Evolutionary conservation across 2,888 invertebrate species (phyloP), one percentile per base, ranked within the genome.

Genomic region (Patella caerulea): DNA sequence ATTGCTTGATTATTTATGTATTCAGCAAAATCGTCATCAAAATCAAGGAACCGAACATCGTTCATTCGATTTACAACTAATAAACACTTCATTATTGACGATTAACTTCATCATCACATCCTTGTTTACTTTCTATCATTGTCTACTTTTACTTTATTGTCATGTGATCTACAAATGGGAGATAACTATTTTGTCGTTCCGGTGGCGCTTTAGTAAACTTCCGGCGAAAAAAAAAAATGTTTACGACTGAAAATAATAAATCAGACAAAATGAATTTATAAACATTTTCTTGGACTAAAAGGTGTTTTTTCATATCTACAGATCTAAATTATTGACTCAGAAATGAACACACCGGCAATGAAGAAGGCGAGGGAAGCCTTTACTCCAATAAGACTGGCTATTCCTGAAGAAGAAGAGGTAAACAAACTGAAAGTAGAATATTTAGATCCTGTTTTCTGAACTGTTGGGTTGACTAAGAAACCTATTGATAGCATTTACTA

Each of bases 31-130:
- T 93, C 92, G 24, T 93, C 92, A 87, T 95, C 94, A 92, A 94
- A 95, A 91, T 95, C 95, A 71, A 94, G 93, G 92, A 94, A 95
- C 19, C 95, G 91, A 70, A 95, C 93, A 91, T 95, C 95, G 88
- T 95, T 95, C 24, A 95, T 93, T 88, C 94, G 94, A 90, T 95
- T 95, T 88, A 95, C 95, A 83, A 95, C 94, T 80, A 95, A 91
- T 82, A 94, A 93, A 17, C 95, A 95, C 89, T 94, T 94, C 95
- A 95, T 95, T 79, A 88, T 94, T 74, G 70, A 74, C 9, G 29
- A 69, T 69, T 56, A 69, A 65, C 54, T 72, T 75, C 53, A 65
- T 70, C 34, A 54, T 24, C n/a, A 45, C 45, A 45, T 45, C 45
- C 45, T 45, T 45, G 45, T 45, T 45, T 45, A 45, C 45, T 45